Base-by-base conservation (phyloP, 2,888 invertebrate species). In the Quadriops clusia region DNA sequence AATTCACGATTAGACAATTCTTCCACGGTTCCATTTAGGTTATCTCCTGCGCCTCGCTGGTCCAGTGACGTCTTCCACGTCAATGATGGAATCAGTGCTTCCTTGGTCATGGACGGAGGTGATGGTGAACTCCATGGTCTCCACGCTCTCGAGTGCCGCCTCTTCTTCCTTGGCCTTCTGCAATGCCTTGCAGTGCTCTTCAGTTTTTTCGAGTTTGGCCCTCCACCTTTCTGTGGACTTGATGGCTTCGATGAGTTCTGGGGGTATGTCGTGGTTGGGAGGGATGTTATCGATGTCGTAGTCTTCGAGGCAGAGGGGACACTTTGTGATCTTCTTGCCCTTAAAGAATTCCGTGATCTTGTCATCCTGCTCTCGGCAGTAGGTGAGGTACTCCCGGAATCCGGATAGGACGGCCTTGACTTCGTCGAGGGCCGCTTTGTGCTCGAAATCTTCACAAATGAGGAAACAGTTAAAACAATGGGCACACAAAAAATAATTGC, bases 241-340 rank as follows among this genome's bases (percentile, higher is more conserved):
- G 3, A 40, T 36, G 6, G 41, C 44, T 3, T 26, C 31, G 25
- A 35, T 29, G 17, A 44, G 23, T 21, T 41, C 42, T 6, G 33
- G 9, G 5, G 44, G 42, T 25, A 44, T 34, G 7, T 38, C 41
- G 28, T 44, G 44, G 18, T 42, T 41, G 7, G n/a, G 10, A 3
- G 44, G 44, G 11, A 37, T 28, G 20, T 35, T 28, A 9, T 37
- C 28, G 5, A 40, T 33, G 10, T 40, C 37, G 25, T 40, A 42
- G 13, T 37, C 34, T 8, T 37, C 37, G 8, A 32, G 17, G 28
- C 43, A 42, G 17, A 37, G 38, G 6, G 31, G n/a, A 22, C 44
- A 44, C 28, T 37, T 34, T 2, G 25, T 32, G 14, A 44, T 38
- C 3, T 35, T 30, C 28, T 41, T 42, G 11, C 40, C 40, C 27